Evolutionary conservation across 2,888 invertebrate species (phyloP).

Genomic region (Biston betularia): DNA sequence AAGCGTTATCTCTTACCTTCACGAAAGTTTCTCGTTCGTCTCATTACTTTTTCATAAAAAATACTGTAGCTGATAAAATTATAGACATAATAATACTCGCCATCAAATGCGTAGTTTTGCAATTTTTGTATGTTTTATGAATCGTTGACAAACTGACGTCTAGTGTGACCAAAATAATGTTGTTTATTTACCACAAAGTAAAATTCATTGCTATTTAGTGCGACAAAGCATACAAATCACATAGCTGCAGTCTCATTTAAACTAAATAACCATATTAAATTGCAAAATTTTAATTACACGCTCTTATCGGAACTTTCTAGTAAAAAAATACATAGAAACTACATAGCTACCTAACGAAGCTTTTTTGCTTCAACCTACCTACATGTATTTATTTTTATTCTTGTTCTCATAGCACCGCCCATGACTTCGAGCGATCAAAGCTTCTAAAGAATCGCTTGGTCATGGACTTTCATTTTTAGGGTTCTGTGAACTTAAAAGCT

Average conservation of each 20-base stretch:
- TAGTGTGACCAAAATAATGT: background rate
- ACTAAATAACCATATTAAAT: constrained; percentile 24
- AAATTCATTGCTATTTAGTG: background rate
- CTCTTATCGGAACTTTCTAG: constrained; percentile 37
- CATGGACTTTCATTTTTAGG: constrained; percentile 61
- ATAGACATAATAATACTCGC: no score
- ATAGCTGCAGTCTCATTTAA: background rate
- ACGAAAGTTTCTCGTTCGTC: no score
- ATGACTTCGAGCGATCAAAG: constrained; percentile 36
- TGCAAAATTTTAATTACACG: constrained; percentile 36
- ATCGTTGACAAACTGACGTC: background rate
- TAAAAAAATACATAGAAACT: constrained; percentile 38
- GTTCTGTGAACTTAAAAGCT: background rate
- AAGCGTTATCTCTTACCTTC: no score
- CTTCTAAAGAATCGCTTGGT: constrained; percentile 63
- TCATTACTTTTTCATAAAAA: no score
- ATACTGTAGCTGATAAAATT: no score
- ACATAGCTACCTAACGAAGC: constrained; percentile 58
- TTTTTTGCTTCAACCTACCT: constrained; percentile 58
- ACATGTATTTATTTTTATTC: constrained; percentile 40
- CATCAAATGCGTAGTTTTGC: no score
- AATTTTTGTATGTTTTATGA: no score
- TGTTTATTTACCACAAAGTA: background rate
- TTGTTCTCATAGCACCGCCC: constrained; percentile 60
- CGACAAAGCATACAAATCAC: background rate